phyloP scores from a whole-genome alignment of 2,797 vertebrate species.

The Geotrypetes seraphini region DNA sequence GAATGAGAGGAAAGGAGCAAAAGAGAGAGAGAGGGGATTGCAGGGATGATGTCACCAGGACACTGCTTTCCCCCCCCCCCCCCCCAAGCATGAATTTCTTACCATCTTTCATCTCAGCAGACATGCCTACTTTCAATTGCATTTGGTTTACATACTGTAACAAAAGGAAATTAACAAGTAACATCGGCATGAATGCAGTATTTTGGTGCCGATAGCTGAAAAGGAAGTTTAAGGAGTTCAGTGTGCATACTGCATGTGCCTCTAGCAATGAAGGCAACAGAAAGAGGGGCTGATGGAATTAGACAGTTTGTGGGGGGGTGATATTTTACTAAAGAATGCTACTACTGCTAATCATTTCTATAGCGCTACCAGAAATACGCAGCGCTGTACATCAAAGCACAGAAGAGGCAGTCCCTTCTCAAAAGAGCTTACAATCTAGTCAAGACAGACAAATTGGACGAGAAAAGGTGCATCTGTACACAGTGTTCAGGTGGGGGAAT shows the following conservation, averaged over 20 bases:
- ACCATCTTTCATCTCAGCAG: constrained; percentile 92
- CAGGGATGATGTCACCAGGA: constrained; percentile 71
- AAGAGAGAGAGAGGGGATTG: constrained; percentile 65
- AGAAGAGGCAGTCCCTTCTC: too few relatives aligned
- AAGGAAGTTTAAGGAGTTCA: constrained; percentile 34
- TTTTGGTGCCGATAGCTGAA: too few relatives aligned
- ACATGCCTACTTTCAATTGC: constrained; percentile 84
- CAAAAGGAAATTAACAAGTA: constrained; percentile 50
- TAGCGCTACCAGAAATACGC: too few relatives aligned
- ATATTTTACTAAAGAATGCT: too few relatives aligned
- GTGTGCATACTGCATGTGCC: not conserved
- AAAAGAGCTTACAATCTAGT: too few relatives aligned
- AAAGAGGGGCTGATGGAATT: not conserved
- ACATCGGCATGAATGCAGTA: constrained; percentile 53
- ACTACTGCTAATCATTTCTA: too few relatives aligned
- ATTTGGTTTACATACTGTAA: constrained; percentile 51
- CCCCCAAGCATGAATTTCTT: constrained; percentile 82
- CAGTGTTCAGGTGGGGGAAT: too few relatives aligned
- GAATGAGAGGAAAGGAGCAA: constrained; percentile 57
- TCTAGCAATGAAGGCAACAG: not conserved
- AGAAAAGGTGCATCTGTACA: too few relatives aligned
- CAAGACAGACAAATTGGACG: too few relatives aligned
- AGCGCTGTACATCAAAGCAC: too few relatives aligned
- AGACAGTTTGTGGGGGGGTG: too few relatives aligned
- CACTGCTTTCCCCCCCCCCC: too few relatives aligned